phyloP scores from a whole-genome alignment of 2,113 vertebrate genomes.

The rabbit (Oryctolagus cuniculus) region DNA sequence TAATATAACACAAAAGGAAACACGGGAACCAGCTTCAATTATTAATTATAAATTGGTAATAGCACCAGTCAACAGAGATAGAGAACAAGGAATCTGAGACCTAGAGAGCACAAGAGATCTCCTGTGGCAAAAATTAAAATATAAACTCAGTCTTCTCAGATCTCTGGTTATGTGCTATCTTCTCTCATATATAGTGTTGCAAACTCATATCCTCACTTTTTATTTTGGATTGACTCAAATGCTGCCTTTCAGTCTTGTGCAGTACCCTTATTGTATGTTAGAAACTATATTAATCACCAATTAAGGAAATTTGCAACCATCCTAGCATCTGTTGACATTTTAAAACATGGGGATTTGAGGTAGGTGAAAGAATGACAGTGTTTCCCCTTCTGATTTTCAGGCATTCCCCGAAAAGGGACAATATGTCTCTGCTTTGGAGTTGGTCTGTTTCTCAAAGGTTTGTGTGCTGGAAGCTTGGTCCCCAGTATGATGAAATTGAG shows the following conservation, averaged over 20 bases:
- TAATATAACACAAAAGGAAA: conserved; percentile 3
- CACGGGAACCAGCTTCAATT: not conserved
- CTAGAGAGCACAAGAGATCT: not conserved
- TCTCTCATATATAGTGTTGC: not conserved
- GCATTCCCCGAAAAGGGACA: not conserved
- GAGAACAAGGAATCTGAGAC: not conserved
- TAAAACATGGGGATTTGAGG: not conserved
- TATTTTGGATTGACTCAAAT: not conserved
- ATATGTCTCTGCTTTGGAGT: no score
- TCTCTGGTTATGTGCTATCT: not conserved
- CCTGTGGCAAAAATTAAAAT: not conserved
- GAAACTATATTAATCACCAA: not conserved
- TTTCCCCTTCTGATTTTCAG: conserved; percentile 29
- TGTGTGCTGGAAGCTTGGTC: no score
- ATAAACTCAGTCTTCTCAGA: not conserved
- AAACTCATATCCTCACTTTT: not conserved
- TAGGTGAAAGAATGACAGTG: not conserved
- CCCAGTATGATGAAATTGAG: no score
- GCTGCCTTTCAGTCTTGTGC: not conserved
- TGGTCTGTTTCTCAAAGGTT: no score
- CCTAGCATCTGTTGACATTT: not conserved
- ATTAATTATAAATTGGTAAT: not conserved
- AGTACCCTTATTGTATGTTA: not conserved
- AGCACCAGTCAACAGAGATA: not conserved
- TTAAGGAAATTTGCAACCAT: not conserved